Evolutionary conservation across 2,797 vertebrate species (phyloP).

Genomic region (Babyrousa celebensis): DNA sequence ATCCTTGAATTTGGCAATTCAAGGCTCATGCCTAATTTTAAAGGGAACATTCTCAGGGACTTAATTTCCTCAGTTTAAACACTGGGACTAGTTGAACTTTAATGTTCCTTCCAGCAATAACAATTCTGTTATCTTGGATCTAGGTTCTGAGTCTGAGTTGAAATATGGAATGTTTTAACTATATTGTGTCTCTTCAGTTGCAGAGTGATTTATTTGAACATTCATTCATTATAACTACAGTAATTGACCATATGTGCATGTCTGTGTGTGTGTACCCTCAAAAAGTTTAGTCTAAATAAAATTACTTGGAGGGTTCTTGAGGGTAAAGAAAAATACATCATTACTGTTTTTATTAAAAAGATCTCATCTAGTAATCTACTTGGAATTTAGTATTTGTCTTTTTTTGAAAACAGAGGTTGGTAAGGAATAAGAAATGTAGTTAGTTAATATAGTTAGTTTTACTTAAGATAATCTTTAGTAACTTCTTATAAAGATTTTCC

Average conservation of each 20-base stretch:
- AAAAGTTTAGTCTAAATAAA: conserved; percentile 30
- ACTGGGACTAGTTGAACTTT: neutral
- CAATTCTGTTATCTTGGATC: neutral
- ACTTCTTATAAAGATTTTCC: neutral
- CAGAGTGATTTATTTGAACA: conserved; percentile 4
- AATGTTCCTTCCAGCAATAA: conserved; percentile 12
- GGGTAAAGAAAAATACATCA: neutral
- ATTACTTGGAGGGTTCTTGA: neutral
- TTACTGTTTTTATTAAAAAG: neutral
- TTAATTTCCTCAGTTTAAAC: conserved; percentile 5
- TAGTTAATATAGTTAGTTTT: neutral
- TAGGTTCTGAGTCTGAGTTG: conserved; percentile 12
- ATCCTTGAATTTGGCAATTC: neutral
- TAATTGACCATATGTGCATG: neutral
- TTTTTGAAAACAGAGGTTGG: neutral
- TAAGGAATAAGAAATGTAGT: neutral
- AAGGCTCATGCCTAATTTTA: neutral
- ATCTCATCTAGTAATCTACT: neutral
- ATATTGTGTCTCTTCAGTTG: neutral
- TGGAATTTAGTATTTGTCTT: neutral
- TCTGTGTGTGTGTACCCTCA: neutral
- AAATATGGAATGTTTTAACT: neutral
- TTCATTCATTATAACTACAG: neutral
- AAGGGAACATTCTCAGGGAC: neutral
- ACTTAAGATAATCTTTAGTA: neutral